Percentiles rank a stretch among this genome's conserved stretches.
phyloP scores from a whole-genome alignment of 2,113 vertebrate genomes.

The Triplophysa siluroides region DNA sequence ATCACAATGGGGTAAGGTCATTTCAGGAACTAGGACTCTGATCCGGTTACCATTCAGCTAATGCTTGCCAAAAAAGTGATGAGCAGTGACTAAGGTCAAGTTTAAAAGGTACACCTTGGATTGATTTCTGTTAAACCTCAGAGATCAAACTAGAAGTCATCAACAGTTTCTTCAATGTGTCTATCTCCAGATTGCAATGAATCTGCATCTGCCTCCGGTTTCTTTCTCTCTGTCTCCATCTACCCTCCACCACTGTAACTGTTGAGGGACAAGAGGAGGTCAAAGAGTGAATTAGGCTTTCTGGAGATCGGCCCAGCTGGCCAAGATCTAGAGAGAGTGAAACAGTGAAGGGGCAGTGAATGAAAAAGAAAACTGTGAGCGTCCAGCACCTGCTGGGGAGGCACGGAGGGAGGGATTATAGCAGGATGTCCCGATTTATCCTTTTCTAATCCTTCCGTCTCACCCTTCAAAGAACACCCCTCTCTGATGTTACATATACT shows the following conservation, averaged over 20 bases:
- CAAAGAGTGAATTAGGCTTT: background rate
- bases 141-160: background rate
- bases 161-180: background rate
- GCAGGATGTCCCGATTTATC: conserved; percentile 71
- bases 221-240: background rate
- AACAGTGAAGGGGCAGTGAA: conserved; percentile 7
- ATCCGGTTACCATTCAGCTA: conserved; percentile 40
- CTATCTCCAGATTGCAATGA: background rate
- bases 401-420: conserved; percentile 60
- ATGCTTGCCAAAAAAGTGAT: conserved; percentile 11
- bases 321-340: conserved; percentile 7
- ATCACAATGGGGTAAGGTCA: conserved; percentile 44
- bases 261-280: background rate
- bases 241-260: background rate
- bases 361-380: background rate
- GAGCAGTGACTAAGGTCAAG: conserved; percentile 1
- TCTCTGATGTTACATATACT: conserved; percentile 64
- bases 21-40: conserved; percentile 30
- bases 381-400: conserved; percentile 45
- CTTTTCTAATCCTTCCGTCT: conserved; percentile 67
- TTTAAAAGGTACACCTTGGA: background rate
- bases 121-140: background rate
- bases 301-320: conserved; percentile 4
- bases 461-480: conserved; percentile 60
- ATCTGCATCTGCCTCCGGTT: background rate